These are phyloP conservation scores for Ectemnius continuus DNA, from an alignment of 2,888 invertebrate genomes.

Conservation along the genomic window DNA sequence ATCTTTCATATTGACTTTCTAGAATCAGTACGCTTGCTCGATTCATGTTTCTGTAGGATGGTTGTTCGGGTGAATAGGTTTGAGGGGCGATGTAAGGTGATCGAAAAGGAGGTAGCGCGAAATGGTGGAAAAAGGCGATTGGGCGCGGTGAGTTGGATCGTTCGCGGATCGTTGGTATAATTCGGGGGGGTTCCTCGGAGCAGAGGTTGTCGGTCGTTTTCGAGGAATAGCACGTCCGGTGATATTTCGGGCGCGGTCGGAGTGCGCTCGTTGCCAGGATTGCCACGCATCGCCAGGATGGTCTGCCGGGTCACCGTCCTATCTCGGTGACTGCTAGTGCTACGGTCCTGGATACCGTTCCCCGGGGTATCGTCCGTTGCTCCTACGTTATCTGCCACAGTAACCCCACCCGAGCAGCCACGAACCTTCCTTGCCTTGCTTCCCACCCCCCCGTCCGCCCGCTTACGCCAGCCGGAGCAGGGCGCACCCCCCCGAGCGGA, in stretches of 20 bases:
- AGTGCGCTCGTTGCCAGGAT: slow-evolving; percentile 33
- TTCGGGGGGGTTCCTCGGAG: slow-evolving; percentile 13
- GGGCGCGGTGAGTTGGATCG: slow-evolving; percentile 18
- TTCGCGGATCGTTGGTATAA: slow-evolving; percentile 28
- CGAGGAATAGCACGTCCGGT: slow-evolving; percentile 35
- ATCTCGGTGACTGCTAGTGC: slow-evolving; percentile 63
- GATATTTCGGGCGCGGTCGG: slow-evolving; percentile 26
- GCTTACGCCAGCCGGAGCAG: too few species aligned
- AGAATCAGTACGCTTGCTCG: too few species aligned
- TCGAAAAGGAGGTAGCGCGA: not conserved
- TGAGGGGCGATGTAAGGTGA: too few species aligned
- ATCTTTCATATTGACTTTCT: too few species aligned
- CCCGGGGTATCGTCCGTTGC: slow-evolving; percentile 64
- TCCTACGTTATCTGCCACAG: slow-evolving; percentile 58
- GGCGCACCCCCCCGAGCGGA: too few species aligned
- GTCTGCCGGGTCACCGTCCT: slow-evolving; percentile 53
- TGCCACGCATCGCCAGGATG: slow-evolving; percentile 56
- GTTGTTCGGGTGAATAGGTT: too few species aligned
- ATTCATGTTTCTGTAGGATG: too few species aligned
- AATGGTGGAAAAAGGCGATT: not conserved
- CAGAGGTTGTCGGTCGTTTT: slow-evolving; percentile 28
- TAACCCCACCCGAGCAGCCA: slow-evolving; percentile 29
- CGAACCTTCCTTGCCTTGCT: not conserved
- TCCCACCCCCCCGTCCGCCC: too few species aligned
- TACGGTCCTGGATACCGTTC: slow-evolving; percentile 62